Base-by-base conservation (phyloP, 2,888 invertebrate genomes). In the Scaptomyza cyrtandrae region DNA sequence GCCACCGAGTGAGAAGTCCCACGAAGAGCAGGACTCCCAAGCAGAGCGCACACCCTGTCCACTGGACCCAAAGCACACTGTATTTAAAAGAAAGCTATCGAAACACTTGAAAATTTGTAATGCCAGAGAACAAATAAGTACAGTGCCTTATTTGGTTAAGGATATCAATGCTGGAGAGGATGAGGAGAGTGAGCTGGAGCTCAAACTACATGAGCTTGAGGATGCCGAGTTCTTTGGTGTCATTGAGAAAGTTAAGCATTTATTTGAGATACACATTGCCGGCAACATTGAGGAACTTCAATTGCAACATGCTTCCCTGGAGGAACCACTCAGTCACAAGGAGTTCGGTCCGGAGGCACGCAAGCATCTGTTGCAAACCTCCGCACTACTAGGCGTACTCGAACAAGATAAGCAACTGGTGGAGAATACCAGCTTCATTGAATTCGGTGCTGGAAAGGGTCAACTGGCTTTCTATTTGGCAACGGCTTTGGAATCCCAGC, bases 371-470 rank as follows among this genome's bases (percentile, higher is more conserved):
- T 91, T 95, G 19, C 98, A 98, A 92, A 95, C 95, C 56, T 95
- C 97, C 2, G 95, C 96, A 0, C 92, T 98, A 65, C 91, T 98
- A 63, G 95, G 95, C 43, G 93, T 96, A 59, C 91, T 96, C 45
- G 93, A 95, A 60, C 91, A 93, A 0, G 93, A 94, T 66, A 92
- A 93, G 1, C 93, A 97, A 43, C 91, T 96, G 0, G 88, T 84
- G 11, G 92, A 94, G 10, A 90, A 93, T 24, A 95, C 95, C 0
- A 96, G 96, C 91, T 97, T 94, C 81, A 94, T 98, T 63, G 98
- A 98, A 91, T 95, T 97, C 88, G 98, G 98, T 0, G 97, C 97
- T 11, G 98, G 98, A n/a, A 96, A 96, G 94, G 98, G 97, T 0
- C 95, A 96, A 79, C 90, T 98, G 53, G 96, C 97, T 10, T 97